Conservation (phyloP, 2,113 vertebrate species). For the Leptobrachium leishanense region DNA sequence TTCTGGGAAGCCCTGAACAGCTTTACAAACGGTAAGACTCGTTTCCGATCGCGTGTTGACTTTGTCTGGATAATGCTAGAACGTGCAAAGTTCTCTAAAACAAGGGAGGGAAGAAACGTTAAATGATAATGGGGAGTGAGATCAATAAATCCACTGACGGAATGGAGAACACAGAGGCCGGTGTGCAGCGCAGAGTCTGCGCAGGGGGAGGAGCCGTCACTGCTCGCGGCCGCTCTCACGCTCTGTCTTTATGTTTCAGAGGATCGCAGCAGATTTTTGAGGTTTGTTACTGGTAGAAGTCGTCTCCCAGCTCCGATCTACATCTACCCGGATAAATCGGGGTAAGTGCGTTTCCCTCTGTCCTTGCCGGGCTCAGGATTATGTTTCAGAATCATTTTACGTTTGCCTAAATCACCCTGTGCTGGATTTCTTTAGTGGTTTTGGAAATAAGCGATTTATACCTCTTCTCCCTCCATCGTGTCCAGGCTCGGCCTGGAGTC, state of each 20-base stretch:
- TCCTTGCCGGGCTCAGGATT: too few species aligned
- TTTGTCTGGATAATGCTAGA: too few species aligned
- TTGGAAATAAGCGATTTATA: too few species aligned
- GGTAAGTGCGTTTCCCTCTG: constrained; percentile 66
- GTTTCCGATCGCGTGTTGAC: not conserved
- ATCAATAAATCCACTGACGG: not conserved
- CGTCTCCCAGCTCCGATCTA: constrained; percentile 95
- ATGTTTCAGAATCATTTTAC: too few species aligned
- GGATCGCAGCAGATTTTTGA: constrained; percentile 95
- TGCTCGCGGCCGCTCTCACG: not conserved
- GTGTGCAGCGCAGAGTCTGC: not conserved
- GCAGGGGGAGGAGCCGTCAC: too few species aligned
- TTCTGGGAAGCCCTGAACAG: constrained; percentile 95
- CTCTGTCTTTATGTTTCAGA: constrained; percentile 67
- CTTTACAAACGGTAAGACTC: constrained; percentile 89
- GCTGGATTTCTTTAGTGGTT: too few species aligned
- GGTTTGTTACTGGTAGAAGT: constrained; percentile 95
- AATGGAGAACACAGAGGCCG: not conserved
- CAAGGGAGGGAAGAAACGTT: too few species aligned
- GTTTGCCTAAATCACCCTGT: too few species aligned
- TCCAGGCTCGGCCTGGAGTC: too few species aligned
- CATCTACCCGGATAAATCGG: constrained; percentile 91
- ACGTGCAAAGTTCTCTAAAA: too few species aligned
- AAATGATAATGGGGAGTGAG: not conserved
- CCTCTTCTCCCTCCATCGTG: too few species aligned